phyloP scores from a whole-genome alignment of 1,140 invertebrate genomes.

The Apis cerana region DNA sequence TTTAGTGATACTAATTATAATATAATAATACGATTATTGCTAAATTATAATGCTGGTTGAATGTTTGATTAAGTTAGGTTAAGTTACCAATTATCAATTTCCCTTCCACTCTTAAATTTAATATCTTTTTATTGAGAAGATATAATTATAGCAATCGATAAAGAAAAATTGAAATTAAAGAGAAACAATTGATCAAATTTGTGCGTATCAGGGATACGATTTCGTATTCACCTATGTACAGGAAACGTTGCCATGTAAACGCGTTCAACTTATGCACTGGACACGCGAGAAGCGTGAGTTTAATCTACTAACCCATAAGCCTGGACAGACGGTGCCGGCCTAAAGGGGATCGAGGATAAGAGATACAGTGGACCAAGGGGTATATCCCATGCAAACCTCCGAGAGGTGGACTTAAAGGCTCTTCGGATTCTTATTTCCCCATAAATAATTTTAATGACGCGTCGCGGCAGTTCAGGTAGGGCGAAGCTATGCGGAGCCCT shows the following conservation, averaged over 20 bases:
- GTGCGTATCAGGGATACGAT: not conserved
- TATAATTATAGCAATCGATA: too few species aligned
- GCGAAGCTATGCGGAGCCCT: conserved; percentile 59
- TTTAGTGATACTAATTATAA: too few species aligned
- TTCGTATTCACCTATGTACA: not conserved
- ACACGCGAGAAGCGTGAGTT: conserved; percentile 51
- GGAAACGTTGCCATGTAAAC: not conserved
- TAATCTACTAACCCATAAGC: conserved; percentile 67
- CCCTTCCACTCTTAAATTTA: too few species aligned
- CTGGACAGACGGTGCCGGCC: conserved; percentile 44
- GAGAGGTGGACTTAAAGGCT: conserved; percentile 59
- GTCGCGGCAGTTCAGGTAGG: conserved; percentile 73
- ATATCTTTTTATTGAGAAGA: too few species aligned
- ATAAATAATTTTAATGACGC: conserved; percentile 79
- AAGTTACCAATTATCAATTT: too few species aligned
- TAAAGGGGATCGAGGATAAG: conserved; percentile 61
- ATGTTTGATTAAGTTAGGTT: too few species aligned
- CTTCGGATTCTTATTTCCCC: conserved; percentile 75
- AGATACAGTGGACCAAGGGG: conserved; percentile 45
- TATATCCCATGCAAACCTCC: conserved; percentile 45
- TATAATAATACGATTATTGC: too few species aligned
- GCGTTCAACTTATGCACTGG: conserved; percentile 33
- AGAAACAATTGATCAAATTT: too few species aligned
- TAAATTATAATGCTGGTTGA: too few species aligned
- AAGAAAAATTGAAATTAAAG: too few species aligned